Evolutionary conservation across 1,140 invertebrate species (phyloP).

Genomic region (Drosophila willistoni): DNA sequence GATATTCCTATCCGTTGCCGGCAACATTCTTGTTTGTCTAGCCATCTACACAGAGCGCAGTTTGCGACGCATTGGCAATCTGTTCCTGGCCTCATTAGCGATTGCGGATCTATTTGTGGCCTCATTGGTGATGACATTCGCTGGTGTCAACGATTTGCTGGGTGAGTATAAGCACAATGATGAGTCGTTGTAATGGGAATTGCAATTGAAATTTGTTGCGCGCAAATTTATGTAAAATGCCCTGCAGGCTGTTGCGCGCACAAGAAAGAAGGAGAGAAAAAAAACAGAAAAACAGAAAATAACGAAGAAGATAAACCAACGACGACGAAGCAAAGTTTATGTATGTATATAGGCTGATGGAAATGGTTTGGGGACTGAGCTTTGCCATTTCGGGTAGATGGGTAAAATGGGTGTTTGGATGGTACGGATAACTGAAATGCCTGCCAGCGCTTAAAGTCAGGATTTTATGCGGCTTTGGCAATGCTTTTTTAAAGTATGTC

Average conservation of each 20-base stretch:
- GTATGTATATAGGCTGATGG: conserved; percentile 32
- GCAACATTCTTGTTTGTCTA: conserved; percentile 96
- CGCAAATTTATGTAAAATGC: conserved; percentile 75
- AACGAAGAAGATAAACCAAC: conserved; percentile 21
- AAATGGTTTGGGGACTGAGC: conserved; percentile 7
- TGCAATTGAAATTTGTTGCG: conserved; percentile 72
- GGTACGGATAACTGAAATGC: conserved; percentile 44
- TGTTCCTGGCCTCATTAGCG: conserved; percentile 97
- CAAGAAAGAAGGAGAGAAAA: conserved; percentile 10
- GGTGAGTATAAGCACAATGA: conserved; percentile 77
- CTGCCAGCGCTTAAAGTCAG: conserved; percentile 69
- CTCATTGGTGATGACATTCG: conserved; percentile 96
- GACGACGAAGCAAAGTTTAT: conserved; percentile 7
- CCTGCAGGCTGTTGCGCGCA: conserved; percentile 50
- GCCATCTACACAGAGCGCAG: conserved; percentile 97
- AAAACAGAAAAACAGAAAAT: conserved; percentile 13
- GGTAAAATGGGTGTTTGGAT: not conserved
- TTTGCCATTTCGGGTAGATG: not conserved
- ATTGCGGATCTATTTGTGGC: conserved; percentile 98
- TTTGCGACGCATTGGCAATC: conserved; percentile 95
- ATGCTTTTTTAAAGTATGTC: conserved; percentile 70
- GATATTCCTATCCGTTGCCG: conserved; percentile 96
- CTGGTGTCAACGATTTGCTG: conserved; percentile 92
- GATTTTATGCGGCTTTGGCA: conserved; percentile 57
- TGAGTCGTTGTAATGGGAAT: conserved; percentile 51